Conservation (phyloP, 1,140 invertebrate genomes). For the Cephus cinctus region DNA sequence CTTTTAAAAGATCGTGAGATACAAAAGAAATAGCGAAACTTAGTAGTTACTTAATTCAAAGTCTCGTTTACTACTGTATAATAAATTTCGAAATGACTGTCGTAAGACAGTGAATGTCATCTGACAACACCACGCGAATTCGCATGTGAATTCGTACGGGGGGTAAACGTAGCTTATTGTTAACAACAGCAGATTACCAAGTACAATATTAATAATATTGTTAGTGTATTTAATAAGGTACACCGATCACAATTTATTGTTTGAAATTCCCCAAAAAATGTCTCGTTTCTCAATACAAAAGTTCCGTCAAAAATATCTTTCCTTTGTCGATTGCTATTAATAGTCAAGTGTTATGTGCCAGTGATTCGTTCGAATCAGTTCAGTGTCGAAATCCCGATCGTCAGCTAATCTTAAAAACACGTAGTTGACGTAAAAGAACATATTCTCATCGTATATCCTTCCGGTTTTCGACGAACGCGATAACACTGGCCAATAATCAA, state of each 20-base stretch:
- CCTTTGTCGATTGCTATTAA: slow-evolving; percentile 20
- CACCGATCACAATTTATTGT: slow-evolving; percentile 38
- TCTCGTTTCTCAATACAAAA: slow-evolving; percentile 28
- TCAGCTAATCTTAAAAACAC: too few relatives aligned
- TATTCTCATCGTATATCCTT: too few relatives aligned
- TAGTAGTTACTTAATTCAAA: too few relatives aligned
- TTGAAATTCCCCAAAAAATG: slow-evolving; percentile 27
- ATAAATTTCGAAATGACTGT: too few relatives aligned
- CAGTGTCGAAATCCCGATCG: too few relatives aligned
- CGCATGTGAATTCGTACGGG: slow-evolving; percentile 15
- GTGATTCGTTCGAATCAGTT: slow-evolving; percentile 22
- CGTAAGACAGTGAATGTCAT: too few relatives aligned
- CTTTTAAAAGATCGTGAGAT: too few relatives aligned
- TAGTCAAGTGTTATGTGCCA: slow-evolving; percentile 16
- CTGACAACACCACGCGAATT: slow-evolving; percentile 22
- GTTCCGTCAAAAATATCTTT: slow-evolving; percentile 37
- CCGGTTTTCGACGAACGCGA: too few relatives aligned
- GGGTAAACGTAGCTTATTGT: slow-evolving; percentile 34
- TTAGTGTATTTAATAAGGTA: slow-evolving; percentile 28
- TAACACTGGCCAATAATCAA: too few relatives aligned
- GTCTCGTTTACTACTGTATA: too few relatives aligned
- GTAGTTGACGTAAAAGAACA: too few relatives aligned
- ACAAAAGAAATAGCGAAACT: too few relatives aligned
- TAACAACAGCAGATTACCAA: slow-evolving; percentile 43
- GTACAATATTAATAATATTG: slow-evolving; percentile 25